phyloP scores from a whole-genome alignment of 2,888 invertebrate species.

The Uloborus plumipes region DNA sequence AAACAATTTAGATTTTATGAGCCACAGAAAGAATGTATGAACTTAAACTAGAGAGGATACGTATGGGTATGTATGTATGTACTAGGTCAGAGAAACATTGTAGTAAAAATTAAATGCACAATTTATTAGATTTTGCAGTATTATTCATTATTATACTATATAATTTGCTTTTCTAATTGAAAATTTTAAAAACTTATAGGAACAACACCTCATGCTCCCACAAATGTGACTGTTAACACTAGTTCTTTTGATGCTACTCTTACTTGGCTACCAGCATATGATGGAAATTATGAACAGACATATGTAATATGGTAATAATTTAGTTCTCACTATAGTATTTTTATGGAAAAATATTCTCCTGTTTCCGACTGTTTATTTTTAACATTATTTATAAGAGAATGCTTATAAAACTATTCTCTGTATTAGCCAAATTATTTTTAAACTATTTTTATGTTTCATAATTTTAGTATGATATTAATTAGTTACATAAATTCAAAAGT shows the following conservation, averaged over 20 bases:
- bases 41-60: no score
- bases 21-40: no score
- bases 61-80: no score
- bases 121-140: neutral
- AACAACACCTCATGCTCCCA: conserved; percentile 96
- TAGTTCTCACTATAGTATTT: neutral
- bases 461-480: no score
- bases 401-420: no score
- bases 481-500: no score
- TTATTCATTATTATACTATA: no score
- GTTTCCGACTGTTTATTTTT: neutral
- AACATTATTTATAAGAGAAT: no score
- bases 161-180: neutral
- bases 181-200: conserved; percentile 76
- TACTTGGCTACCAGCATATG: conserved; percentile 93
- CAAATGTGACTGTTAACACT: conserved; percentile 90
- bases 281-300: conserved; percentile 89
- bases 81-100: no score
- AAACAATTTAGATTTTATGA: no score
- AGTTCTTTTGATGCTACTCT: conserved; percentile 91
- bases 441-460: no score
- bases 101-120: neutral
- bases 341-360: neutral
- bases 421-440: no score
- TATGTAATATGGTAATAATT: conserved; percentile 64